Evolutionary conservation across 2,797 vertebrate genomes (phyloP).

Genomic region (Pseudochirops cupreus): DNA sequence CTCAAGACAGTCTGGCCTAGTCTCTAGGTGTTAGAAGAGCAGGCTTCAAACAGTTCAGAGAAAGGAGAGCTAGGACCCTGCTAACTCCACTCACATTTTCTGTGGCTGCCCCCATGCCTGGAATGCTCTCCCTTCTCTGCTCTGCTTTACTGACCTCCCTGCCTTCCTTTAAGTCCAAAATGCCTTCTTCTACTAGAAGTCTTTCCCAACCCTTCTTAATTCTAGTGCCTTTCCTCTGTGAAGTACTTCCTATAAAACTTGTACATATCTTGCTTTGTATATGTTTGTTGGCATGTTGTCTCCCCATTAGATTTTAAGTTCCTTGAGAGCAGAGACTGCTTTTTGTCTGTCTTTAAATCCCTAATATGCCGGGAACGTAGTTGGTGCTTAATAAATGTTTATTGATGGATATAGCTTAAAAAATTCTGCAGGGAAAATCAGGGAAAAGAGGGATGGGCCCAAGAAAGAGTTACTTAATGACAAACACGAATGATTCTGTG

Average conservation of each 20-base stretch:
- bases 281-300: neutral
- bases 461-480: neutral
- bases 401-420: neutral
- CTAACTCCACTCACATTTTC: neutral
- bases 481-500: neutral
- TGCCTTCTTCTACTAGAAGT: neutral
- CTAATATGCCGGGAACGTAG: neutral
- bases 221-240: neutral
- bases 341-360: neutral
- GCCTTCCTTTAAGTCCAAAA: neutral
- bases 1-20: neutral
- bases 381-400: neutral
- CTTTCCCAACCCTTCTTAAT: neutral
- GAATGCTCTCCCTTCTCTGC: neutral
- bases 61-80: neutral
- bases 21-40: neutral
- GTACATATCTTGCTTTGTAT: neutral
- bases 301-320: neutral
- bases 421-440: neutral
- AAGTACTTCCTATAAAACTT: neutral
- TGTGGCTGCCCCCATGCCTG: neutral
- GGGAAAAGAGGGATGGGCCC: neutral
- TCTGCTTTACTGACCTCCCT: neutral
- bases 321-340: neutral
- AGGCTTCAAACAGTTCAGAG: too few relatives aligned